Evolutionary conservation across 2,888 invertebrate genomes (phyloP), one percentile per base, ranked within the genome.

Genomic region (Cantharis nigra): DNA sequence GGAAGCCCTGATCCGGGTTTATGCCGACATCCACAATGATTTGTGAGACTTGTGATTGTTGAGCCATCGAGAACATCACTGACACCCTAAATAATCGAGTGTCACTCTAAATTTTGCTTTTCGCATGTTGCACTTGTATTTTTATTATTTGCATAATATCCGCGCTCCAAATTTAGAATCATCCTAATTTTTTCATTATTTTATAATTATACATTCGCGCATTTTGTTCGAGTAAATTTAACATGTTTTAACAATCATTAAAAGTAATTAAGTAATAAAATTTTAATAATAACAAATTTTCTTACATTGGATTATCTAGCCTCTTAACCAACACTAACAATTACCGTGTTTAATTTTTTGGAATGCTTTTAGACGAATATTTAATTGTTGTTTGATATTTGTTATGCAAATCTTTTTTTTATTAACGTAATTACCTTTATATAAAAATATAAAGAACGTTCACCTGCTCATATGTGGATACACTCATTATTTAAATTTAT

Each of bases 1-100:
- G 26, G 20, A 83, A 81, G 82, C 81, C 81, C 81, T 82, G 83
- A 85, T 82, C 85, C 86, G 75, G 83, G 87, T 84, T 86, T 87
- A 86, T 81, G 79, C 80, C 83, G 83, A 81, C 82, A 82, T 83
- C 82, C 82, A 82, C 84, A 85, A 88, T 88, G 88, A 89, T 88
- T 88, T 88, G 88, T 88, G 85, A 83, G 85, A 81, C 84, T 82
- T 81, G 84, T 81, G 83, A 83, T 83, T 81, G 82, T 75, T 81
- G 75, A 79, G 80, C 81, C 82, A 82, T 81, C 78, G 80, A 80
- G 81, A 80, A 80, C 81, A 78, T 79, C 78, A 80, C 79, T 82
- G 83, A 83, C 84, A 82, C 81, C 81, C 81, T 85, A 84, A 85
- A 85, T 86, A 86, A 86, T 85, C 81, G 85, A 78, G 78, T 83